Conservation (phyloP, 2,113 vertebrate genomes). For the Okapia johnstoni region DNA sequence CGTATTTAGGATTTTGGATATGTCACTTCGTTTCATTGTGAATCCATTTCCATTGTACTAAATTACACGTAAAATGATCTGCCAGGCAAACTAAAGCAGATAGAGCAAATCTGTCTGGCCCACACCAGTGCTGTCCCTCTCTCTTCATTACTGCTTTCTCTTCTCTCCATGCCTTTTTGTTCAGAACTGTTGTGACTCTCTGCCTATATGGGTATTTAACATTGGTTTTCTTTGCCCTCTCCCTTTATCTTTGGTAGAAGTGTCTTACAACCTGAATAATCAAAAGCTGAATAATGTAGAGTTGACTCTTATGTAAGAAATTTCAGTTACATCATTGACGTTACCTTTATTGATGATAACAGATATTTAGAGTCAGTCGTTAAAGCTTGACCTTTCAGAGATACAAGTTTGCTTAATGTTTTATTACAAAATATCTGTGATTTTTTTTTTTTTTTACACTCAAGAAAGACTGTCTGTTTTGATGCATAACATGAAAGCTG, state of each 20-base stretch:
- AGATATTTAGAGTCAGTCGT: not conserved
- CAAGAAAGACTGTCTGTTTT: conserved; percentile 58
- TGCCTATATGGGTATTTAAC: not conserved
- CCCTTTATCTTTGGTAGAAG: not conserved
- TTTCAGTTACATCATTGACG: not conserved
- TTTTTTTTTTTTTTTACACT: conserved; percentile 27
- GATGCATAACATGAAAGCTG: conserved; percentile 59
- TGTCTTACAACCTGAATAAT: conserved; percentile 20
- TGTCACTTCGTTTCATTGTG: not conserved
- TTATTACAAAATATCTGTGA: conserved; percentile 51
- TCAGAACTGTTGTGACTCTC: not conserved
- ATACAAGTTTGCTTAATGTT: conserved; percentile 39
- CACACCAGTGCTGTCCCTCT: not conserved
- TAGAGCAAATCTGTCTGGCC: not conserved
- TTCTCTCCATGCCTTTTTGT: not conserved
- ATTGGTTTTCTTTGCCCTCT: not conserved
- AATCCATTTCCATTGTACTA: not conserved
- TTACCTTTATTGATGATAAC: conserved; percentile 13
- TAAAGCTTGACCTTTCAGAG: conserved; percentile 26
- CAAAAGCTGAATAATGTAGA: conserved; percentile 19
- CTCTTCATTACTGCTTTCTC: not conserved
- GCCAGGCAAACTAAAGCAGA: not conserved
- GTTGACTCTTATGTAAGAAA: conserved; percentile 39
- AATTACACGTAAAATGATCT: not conserved
- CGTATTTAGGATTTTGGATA: not conserved